Base-by-base conservation (phyloP, 2,113 vertebrate genomes). In the Phoenicopterus ruber region DNA sequence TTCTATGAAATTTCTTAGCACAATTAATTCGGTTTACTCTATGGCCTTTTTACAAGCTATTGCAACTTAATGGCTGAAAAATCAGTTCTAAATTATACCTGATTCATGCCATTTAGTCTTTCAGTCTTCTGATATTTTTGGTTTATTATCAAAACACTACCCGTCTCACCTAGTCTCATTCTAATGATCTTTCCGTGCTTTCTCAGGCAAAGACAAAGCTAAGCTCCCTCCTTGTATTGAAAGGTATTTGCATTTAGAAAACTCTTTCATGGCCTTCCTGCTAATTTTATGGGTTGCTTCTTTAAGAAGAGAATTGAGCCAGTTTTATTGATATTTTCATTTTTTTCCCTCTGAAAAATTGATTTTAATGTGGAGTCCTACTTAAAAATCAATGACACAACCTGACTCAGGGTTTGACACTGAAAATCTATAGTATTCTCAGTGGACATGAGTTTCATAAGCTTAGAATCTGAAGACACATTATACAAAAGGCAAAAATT, bases 371-470 rank as follows among this genome's bases (percentile, higher is more conserved):
- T 57, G 29, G 61, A 91, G 22, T 77, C 54, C 77, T 87, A 69
- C 65, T 95, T 94, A 88, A 96, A 96, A 96, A 97, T 97, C 97
- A 95, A 89, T 95, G 70, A 49, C 55, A 92, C 31, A 80, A 59
- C 42, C 82, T 79, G 71, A 85, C 46, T 95, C 61, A 54, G 42
- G 34, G 11, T 93, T 94, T 96, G 82, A 79, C 87, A 88, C 62
- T 62, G 73, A 89, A 90, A 94, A 94, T 84, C 92, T 87, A 78
- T 96, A 42, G 18, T 86, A 34, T 63, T 94, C 82, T 94, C 85
- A 50, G 47, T 54, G 82, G 88, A 88, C 29, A 42, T 57, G 54
- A 49, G 8, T 65, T 91, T 86, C 81, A 70, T 38, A 80, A 73
- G 46, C 58, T 71, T 59, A 61, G 77, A 61, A 52, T 70, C n/a